phyloP scores from a whole-genome alignment of 2,888 invertebrate species.

The Lapara coniferarum region DNA sequence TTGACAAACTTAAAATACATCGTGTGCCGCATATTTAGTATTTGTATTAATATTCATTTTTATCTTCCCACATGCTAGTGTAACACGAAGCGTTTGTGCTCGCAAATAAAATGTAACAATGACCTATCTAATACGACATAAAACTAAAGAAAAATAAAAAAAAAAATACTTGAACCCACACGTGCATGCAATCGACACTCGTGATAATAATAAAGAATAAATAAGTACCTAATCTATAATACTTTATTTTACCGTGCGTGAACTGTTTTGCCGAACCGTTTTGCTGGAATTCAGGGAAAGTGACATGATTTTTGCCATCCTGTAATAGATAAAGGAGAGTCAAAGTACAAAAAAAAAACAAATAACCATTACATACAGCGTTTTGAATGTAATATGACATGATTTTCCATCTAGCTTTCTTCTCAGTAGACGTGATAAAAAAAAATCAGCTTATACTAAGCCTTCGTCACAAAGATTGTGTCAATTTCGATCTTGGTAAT shows the following conservation, averaged over 20 bases:
- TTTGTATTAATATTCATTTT: background rate
- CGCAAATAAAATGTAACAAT: conserved; percentile 57
- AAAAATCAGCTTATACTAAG: no score
- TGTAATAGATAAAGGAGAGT: conserved; percentile 63
- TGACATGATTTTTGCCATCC: conserved; percentile 95
- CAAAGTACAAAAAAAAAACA: background rate
- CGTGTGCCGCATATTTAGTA: conserved; percentile 8
- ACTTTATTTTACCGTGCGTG: conserved; percentile 92
- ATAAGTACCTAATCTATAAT: conserved; percentile 87
- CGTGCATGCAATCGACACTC: conserved; percentile 82
- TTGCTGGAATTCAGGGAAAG: conserved; percentile 95
- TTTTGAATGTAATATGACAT: no score
- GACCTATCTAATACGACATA: conserved; percentile 43
- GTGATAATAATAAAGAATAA: conserved; percentile 77
- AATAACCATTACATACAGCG: background rate
- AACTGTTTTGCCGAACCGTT: conserved; percentile 94
- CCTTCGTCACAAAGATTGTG: no score
- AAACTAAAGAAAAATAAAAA: conserved; percentile 47
- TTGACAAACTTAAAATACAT: background rate
- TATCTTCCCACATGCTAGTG: conserved; percentile 34
- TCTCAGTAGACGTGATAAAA: no score
- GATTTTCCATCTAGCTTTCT: no score
- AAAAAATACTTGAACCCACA: conserved; percentile 72
- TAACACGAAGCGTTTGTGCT: conserved; percentile 59
- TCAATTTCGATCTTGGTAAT: no score